These are phyloP conservation scores for Drosophila fuyamai DNA, from an alignment of 1,140 invertebrate genomes.

Conservation along the genomic window DNA sequence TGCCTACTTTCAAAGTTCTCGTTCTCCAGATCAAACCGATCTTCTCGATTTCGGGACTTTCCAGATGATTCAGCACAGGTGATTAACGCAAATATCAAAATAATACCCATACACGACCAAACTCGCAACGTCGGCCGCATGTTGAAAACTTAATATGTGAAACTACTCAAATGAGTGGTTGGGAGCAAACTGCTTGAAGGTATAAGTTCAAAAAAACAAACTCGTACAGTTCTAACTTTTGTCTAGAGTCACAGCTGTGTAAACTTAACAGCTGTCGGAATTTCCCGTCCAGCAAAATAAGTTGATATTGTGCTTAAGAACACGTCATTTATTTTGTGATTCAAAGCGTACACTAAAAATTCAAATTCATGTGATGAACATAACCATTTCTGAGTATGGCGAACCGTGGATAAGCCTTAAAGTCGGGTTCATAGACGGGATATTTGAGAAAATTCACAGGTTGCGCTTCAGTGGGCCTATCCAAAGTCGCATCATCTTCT, in stretches of 20 bases:
- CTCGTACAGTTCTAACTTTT: constrained; percentile 8
- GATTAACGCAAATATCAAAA: not conserved
- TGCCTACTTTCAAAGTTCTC: constrained; percentile 2
- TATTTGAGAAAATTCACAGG: constrained; percentile 44
- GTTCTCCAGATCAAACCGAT: constrained; percentile 27
- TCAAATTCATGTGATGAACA: constrained; percentile 24
- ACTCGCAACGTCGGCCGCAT: constrained; percentile 24
- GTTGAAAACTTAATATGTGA: constrained; percentile 4
- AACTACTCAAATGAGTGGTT: constrained; percentile 24
- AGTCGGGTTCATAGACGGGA: constrained; percentile 1
- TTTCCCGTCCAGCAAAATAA: constrained; percentile 9
- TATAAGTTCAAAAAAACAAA: constrained; percentile 4
- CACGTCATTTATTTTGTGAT: constrained; percentile 15
- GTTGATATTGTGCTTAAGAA: not conserved
- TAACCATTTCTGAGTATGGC: constrained; percentile 43
- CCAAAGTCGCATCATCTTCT: constrained; percentile 6
- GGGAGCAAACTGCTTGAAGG: constrained; percentile 5
- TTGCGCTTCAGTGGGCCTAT: constrained; percentile 5
- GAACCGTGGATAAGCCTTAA: constrained; percentile 41
- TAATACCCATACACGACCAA: not conserved
- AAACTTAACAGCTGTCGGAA: constrained; percentile 4
- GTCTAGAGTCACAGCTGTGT: constrained; percentile 26
- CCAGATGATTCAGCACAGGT: not conserved
- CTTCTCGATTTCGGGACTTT: constrained; percentile 28
- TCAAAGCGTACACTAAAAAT: constrained; percentile 14